Evolutionary conservation across 2,888 invertebrate genomes (phyloP), one percentile per base, ranked within the genome.

Genomic region (Nomada lathburiana): DNA sequence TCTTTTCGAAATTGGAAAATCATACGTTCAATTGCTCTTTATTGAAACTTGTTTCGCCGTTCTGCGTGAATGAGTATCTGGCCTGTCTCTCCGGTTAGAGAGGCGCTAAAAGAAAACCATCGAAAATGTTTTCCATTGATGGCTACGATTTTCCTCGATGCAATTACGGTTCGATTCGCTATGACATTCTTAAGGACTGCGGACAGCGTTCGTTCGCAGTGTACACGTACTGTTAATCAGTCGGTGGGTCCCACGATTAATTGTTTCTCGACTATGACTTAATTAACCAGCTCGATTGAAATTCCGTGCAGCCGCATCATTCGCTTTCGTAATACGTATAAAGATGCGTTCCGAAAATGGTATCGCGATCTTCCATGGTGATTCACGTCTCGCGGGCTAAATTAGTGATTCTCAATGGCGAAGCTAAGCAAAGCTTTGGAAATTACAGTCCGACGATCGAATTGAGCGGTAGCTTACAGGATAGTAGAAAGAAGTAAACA

Each of bases 321-420:
- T 83, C 77, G 26, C 81, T 79, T 79, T 86, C 81, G 60, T 76
- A 67, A 81, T 73, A 42, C 42, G 60, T 71, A 42, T 36, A 68
- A 71, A 89, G 78, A 75, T 60, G 42, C 60, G 63, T 59, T 64
- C 82, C 83, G 70, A 86, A 86, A 84, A 86, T 70, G 84, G 80
- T 29, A 13, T 13, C 63, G 82, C 76, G 80, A 86, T 86, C 62
- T 36, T 50, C 50, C 60, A 36, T 64, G 47, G 42, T 70, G 68
- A 68, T 26, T 20, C 69, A 36, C 26, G 36, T 59, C 47, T 3
- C 47, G 47, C 47, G 3, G 16, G 3, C 16, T 47, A 16, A 16
- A 47, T 47, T 47, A 16, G 47, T 16, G 13, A 16, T 47, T 16
- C 3, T 13, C 16, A 3, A 16, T 36, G 36, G 36, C 11, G 16